A percentile compares a stretch with the other conserved stretches of the same genome.
These are phyloP conservation scores for Ficedula albicollis DNA, from an alignment of 2,797 vertebrate genomes.

Conservation along the genomic window DNA sequence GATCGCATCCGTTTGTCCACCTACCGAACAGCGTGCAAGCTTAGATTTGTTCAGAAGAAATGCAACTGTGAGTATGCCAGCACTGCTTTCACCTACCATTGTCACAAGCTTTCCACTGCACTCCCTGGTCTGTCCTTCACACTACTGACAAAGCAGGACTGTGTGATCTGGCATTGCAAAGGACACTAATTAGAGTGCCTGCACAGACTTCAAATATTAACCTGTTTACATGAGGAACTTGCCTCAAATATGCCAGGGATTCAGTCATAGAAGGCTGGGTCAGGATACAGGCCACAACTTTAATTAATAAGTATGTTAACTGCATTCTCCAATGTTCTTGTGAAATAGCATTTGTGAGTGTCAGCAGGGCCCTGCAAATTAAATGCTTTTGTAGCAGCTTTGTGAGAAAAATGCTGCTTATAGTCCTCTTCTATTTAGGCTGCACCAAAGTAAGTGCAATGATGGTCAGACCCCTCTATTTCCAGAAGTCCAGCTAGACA, in stretches of 20 bases:
- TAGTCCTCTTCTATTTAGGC: neutral
- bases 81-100: neutral
- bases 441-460: neutral
- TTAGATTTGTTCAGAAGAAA: conserved; percentile 98
- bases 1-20: conserved; percentile 97
- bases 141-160: neutral
- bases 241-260: neutral
- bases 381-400: neutral
- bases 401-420: neutral
- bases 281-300: neutral
- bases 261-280: neutral
- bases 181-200: neutral
- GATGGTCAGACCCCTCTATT: neutral
- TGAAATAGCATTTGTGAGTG: neutral
- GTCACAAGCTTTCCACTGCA: neutral
- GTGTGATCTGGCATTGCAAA: neutral
- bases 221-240: neutral
- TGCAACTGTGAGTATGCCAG: conserved; percentile 91
- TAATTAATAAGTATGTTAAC: neutral
- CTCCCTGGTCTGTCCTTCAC: neutral
- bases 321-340: neutral
- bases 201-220: neutral
- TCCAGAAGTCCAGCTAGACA: neutral
- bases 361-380: neutral
- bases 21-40: conserved; percentile 98